Evolutionary conservation across 1,140 invertebrate genomes (phyloP), one percentile per base, ranked within the genome.

Genomic region (Drosophila watanabei): DNA sequence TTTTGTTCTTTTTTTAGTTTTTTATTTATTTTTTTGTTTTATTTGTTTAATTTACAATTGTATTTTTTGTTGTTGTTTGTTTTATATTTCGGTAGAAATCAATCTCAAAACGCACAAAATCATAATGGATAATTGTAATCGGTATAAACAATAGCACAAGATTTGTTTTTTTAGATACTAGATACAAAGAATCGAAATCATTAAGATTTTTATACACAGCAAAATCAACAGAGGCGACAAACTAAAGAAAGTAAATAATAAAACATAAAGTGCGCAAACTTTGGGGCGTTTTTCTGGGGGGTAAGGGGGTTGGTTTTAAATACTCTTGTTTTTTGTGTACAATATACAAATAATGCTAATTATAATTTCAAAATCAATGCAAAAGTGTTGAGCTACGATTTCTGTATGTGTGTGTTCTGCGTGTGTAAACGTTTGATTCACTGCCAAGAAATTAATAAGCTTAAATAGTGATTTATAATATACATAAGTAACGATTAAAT

Each of bases 401-500:
- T 66, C 68, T 65, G 52, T 63, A 37, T 65, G 51, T 61, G 41
- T n/a, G 32, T 82, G 58, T 78, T 58, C 51, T 71, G 49, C 56
- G 46, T 45, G 51, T 76, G 35, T 82, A 54, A 68, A 35, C 71
- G 58, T 77, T 71, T 82, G 62, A 71, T 80, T 84, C 77, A 89
- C 86, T 87, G 85, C 77, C 68, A 84, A 88, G 66, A 68, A 69
- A 69, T 73, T 63, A 63, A 80, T 88, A 88, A 88, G 77, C 84
- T 87, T 88, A 88, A 64, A 82, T 86, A 86, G 83, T 82, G 79
- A 80, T 87, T 79, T 69, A 88, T 88, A 83, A 88, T 88, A 88
- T 88, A 88, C 84, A 87, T 87, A 87, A 88, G 84, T 88, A 88
- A 88, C 84, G 72, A 89, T 89, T 89, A 82, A 81, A 78, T 86